phyloP scores from a whole-genome alignment of 1,140 invertebrate species.

The Drosophila punjabiensis region DNA sequence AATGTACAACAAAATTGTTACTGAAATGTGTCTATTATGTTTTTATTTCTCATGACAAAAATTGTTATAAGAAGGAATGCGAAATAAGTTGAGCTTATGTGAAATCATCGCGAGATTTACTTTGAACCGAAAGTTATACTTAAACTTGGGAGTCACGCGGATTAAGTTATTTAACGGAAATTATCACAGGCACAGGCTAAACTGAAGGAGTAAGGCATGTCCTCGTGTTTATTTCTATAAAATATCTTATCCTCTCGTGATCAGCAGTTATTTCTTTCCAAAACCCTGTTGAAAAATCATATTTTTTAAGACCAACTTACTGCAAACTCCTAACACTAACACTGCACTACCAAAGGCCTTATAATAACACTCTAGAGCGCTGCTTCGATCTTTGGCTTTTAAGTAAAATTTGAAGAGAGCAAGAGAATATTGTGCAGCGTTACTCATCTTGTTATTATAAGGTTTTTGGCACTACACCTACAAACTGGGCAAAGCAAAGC shows the following conservation, averaged over 20 bases:
- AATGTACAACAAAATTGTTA: slow-evolving; percentile 75
- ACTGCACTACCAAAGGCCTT: slow-evolving; percentile 6
- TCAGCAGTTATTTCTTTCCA: slow-evolving; percentile 23
- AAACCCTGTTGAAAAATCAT: slow-evolving; percentile 17
- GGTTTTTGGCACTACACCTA: slow-evolving; percentile 6
- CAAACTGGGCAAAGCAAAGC: slow-evolving; percentile 24
- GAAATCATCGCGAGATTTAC: slow-evolving; percentile 28
- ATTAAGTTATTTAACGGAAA: slow-evolving; percentile 12
- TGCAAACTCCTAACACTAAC: slow-evolving; percentile 29
- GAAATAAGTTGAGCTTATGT: slow-evolving; percentile 15
- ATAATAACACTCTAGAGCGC: neutral
- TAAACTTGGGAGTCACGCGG: slow-evolving; percentile 4
- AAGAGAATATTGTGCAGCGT: neutral
- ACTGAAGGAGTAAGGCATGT: neutral
- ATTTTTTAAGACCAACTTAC: slow-evolving; percentile 23
- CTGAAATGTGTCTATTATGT: slow-evolving; percentile 56
- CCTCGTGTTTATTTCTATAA: neutral
- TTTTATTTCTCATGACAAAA: slow-evolving; percentile 63
- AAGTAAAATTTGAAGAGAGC: neutral
- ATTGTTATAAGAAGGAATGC: slow-evolving; percentile 55
- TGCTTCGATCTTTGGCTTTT: neutral
- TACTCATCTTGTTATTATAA: neutral
- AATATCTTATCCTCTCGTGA: neutral
- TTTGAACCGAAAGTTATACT: slow-evolving; percentile 23
- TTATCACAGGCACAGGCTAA: neutral